phyloP scores from a whole-genome alignment of 2,797 vertebrate genomes.

The Cyprinella venusta region DNA sequence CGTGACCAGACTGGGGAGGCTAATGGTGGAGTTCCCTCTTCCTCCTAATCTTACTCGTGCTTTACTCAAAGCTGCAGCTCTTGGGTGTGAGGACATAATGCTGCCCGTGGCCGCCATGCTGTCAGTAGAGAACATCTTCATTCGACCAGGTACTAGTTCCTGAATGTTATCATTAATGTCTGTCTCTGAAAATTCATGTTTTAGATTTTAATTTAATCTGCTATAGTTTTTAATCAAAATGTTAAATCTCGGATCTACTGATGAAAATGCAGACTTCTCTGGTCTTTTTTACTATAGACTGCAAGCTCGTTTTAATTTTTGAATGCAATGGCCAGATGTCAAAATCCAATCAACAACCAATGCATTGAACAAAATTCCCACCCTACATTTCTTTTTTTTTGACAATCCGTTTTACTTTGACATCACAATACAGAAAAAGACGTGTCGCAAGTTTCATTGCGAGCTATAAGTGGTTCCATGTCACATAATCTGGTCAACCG shows the following conservation, averaged over 20 bases:
- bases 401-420: not conserved
- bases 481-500: not conserved
- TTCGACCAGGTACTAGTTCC: conserved; percentile 86
- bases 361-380: not conserved
- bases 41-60: conserved; percentile 90
- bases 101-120: conserved; percentile 97
- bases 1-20: conserved; percentile 87
- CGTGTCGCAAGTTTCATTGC: not conserved
- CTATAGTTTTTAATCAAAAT: not conserved
- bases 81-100: conserved; percentile 87
- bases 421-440: not conserved
- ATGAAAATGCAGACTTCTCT: not conserved
- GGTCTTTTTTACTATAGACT: not conserved
- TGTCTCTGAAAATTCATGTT: not conserved
- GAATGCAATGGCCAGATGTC: not conserved
- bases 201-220: not conserved
- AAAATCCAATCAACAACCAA: not conserved
- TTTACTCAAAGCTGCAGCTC: conserved; percentile 87
- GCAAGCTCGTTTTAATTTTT: not conserved
- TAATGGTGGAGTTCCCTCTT: conserved; percentile 95
- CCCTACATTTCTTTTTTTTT: not conserved
- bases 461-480: not conserved
- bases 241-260: not conserved
- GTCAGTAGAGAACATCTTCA: conserved; percentile 97
- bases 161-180: not conserved